Evolutionary conservation across 2,888 invertebrate species (phyloP).

Genomic region (Pristionchus entomophagus): DNA sequence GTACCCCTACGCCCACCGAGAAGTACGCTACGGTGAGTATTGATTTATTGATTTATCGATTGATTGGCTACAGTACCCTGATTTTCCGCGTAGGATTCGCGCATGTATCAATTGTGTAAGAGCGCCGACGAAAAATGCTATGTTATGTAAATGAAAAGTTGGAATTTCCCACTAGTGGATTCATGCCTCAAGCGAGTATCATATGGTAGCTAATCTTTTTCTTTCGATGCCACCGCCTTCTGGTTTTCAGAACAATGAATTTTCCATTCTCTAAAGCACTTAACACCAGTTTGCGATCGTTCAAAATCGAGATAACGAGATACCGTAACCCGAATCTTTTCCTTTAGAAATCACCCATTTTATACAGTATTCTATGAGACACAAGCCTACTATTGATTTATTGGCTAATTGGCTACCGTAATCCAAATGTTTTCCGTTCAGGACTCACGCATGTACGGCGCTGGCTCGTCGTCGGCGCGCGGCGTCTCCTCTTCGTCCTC

Average conservation of each 20-base stretch:
- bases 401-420: not conserved
- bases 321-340: not conserved
- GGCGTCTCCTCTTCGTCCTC: not conserved
- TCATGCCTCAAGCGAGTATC: too few species aligned
- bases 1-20: conserved; percentile 46
- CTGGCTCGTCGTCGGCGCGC: not conserved
- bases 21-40: conserved; percentile 45
- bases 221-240: too few species aligned
- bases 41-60: not conserved
- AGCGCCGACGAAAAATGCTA: too few species aligned
- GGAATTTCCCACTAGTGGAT: too few species aligned
- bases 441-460: conserved; percentile 42
- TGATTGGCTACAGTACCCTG: not conserved
- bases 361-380: not conserved
- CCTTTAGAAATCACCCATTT: too few species aligned
- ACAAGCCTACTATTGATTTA: not conserved
- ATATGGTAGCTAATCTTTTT: too few species aligned
- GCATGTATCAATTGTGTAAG: too few species aligned
- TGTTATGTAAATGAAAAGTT: too few species aligned
- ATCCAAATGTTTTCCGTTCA: not conserved
- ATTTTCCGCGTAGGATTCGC: not conserved
- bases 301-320: not conserved
- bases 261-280: too few species aligned
- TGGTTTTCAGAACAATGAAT: too few species aligned
- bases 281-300: too few species aligned